Evolutionary conservation across 2,888 invertebrate species (phyloP), one percentile per base, ranked within the genome.

Genomic region (Cyclophora albipunctata): DNA sequence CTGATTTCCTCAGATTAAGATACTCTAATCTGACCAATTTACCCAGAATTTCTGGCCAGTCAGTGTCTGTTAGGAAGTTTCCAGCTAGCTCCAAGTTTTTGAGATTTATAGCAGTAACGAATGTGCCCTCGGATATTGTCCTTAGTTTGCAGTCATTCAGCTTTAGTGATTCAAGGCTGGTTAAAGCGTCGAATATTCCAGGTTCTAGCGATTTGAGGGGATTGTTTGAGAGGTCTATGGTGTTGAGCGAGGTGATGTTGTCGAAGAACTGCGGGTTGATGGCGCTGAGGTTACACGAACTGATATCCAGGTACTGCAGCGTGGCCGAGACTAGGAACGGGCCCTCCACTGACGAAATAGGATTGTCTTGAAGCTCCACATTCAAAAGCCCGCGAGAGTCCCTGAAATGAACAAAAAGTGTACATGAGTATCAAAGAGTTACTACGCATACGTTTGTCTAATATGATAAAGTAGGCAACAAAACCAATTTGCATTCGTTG

Each of bases 211-310:
- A 75, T 52, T 81, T 78, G 1, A 94, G 79, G 3, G 93, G 93
- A 73, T 94, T 94, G 52, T 91, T 86, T 3, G 93, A 93, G 5
- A 94, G 78, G 69, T 93, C 93, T n/a, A 93, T 75, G n/a, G 90
- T 91, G 54, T 91, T 92, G 33, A 93, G 76, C 6, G 92, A 89
- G 1, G 92, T 91, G 44, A 92, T 88, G 64, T 93, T 92, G 58
- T 90, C 86, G 73, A 93, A 93, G 71, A 93, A 94, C 50, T 90
- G 88, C 3, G 88, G 73, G 66, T 91, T 91, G 63, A 93, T 84
- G 44, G 69, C 71, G 20, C 86, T 84, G 37, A 94, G 79, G 47
- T 90, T 90, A 73, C 93, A 93, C 50, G 89, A 89, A 73, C 91
- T 93, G 62, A 93, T 87, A 70, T 93, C 93, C 53, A 94, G 84